A percentile compares a stretch with the other conserved stretches of the same genome.
phyloP scores from a whole-genome alignment of 2,113 vertebrate species.

The Phasianus colchicus region DNA sequence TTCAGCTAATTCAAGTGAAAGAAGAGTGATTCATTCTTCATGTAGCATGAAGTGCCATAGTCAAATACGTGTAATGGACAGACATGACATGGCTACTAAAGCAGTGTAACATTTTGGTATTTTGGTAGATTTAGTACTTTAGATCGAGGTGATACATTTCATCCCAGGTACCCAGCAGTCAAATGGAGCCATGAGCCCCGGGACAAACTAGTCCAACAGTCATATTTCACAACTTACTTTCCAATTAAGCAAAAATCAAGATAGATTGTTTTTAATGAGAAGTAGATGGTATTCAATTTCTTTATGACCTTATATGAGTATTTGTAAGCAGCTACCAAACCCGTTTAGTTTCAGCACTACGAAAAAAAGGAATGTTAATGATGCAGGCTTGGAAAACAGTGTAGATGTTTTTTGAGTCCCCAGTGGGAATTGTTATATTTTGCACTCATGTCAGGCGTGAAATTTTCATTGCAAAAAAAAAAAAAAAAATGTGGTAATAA shows the following conservation, averaged over 20 bases:
- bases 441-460: background rate
- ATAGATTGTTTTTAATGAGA: background rate
- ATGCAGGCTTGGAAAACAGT: background rate
- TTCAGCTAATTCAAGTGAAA: background rate
- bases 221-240: background rate
- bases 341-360: background rate
- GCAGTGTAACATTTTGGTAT: background rate
- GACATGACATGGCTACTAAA: background rate
- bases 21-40: rapidly evolving
- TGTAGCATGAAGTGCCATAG: background rate
- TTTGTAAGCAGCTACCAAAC: background rate
- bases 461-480: background rate
- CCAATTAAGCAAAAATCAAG: background rate
- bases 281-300: background rate
- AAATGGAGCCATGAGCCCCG: background rate
- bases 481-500: background rate
- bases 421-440: background rate
- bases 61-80: rapidly evolving
- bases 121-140: background rate
- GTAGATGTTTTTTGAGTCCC: background rate
- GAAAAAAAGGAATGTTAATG: background rate
- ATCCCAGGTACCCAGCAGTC: background rate
- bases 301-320: background rate
- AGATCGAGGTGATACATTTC: background rate
- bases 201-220: background rate